phyloP scores from a whole-genome alignment of 2,888 invertebrate genomes.

The Tipula vernalis region DNA sequence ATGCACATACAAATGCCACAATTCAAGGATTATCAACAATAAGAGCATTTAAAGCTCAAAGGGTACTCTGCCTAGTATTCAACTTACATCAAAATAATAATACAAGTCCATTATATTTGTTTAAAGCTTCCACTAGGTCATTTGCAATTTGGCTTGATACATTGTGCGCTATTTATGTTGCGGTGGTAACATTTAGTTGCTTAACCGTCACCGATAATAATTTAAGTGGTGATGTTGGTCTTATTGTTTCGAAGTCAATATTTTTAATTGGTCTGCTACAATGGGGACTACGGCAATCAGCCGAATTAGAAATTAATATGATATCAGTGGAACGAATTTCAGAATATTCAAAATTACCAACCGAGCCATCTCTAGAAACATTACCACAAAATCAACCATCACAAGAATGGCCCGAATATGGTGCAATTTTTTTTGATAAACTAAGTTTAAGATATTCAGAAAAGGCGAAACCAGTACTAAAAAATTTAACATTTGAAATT shows the following conservation, averaged over 20 bases:
- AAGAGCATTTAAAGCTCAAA: conserved; percentile 53
- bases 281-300: conserved; percentile 78
- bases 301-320: conserved; percentile 71
- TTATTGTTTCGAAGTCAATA: conserved; percentile 60
- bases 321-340: conserved; percentile 72
- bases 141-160: conserved; percentile 88
- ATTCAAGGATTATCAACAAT: conserved; percentile 67
- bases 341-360: conserved; percentile 61
- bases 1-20: conserved; percentile 60
- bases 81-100: conserved; percentile 51
- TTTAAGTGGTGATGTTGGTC: conserved; percentile 51
- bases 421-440: conserved; percentile 51
- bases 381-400: conserved; percentile 33
- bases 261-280: conserved; percentile 61
- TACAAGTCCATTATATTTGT: conserved; percentile 64
- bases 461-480: conserved; percentile 58
- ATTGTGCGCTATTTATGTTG: conserved; percentile 75
- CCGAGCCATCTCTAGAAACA: conserved; percentile 44
- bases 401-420: conserved; percentile 53
- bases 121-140: conserved; percentile 78
- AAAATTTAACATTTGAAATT: conserved; percentile 51
- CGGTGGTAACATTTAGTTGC: conserved; percentile 73
- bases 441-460: conserved; percentile 57
- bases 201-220: conserved; percentile 37
- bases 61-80: conserved; percentile 47